Evolutionary conservation across 2,113 vertebrate species (phyloP).

Genomic region (Eudyptes chrysolophus): DNA sequence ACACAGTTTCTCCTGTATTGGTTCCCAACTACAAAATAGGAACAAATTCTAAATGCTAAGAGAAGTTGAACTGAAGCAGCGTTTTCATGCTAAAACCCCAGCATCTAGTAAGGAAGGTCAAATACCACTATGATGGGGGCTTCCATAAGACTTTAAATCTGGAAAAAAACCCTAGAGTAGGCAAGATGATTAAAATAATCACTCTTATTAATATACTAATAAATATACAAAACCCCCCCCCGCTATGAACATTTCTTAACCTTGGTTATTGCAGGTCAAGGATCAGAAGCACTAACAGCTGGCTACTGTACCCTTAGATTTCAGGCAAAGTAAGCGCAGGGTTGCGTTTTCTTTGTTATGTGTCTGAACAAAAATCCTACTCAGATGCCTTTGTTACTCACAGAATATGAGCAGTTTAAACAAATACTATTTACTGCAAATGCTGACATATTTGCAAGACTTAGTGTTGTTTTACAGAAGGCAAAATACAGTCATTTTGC

Average conservation of each 20-base stretch:
- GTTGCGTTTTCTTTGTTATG: neutral
- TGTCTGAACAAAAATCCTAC: neutral
- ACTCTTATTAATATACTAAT: neutral
- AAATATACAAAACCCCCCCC: neutral
- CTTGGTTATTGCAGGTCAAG: neutral
- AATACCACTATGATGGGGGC: fast-evolving
- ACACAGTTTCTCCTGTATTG: neutral
- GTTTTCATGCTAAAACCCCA: neutral
- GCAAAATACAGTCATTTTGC: neutral
- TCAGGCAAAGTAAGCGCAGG: neutral
- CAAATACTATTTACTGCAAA: neutral
- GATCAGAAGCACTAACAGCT: neutral
- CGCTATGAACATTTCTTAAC: neutral
- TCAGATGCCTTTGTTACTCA: neutral
- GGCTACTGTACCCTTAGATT: neutral
- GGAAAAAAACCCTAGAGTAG: neutral
- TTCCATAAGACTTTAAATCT: neutral
- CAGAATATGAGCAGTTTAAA: neutral
- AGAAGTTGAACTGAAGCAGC: neutral
- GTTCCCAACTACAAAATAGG: neutral
- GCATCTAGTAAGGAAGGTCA: neutral
- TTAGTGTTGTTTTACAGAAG: neutral
- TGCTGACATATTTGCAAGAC: neutral
- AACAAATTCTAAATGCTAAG: neutral
- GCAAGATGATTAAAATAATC: neutral